Conservation (phyloP, 2,797 vertebrate species). For the Sitta carolinensis region DNA sequence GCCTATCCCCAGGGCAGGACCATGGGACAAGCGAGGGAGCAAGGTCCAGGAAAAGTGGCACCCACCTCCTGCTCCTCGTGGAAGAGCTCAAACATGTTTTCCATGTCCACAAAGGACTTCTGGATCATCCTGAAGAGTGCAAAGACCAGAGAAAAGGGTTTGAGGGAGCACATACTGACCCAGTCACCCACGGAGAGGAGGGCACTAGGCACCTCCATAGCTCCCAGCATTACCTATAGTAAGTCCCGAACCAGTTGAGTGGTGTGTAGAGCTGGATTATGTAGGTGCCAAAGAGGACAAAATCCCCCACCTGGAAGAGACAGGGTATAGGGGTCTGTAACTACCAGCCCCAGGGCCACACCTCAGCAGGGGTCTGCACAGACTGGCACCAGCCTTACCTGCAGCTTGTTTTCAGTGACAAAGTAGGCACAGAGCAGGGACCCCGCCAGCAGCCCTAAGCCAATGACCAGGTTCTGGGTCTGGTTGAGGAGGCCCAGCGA, state of each 20-base stretch:
- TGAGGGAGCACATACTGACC: fast-evolving
- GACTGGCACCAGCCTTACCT: constrained; percentile 73
- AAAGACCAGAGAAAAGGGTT: neutral
- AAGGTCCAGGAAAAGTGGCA: neutral
- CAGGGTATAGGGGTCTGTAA: neutral
- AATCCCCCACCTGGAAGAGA: constrained; percentile 89
- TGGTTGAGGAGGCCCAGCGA: constrained; percentile 93
- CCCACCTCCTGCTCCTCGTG: constrained; percentile 88
- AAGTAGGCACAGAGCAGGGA: constrained; percentile 94
- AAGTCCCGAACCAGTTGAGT: constrained; percentile 98
- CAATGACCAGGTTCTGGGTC: constrained; percentile 93
- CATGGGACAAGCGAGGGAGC: fast-evolving
- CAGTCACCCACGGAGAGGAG: fast-evolving
- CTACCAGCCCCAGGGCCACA: neutral
- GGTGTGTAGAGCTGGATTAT: constrained; percentile 96
- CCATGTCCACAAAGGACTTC: constrained; percentile 97
- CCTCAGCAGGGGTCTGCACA: neutral
- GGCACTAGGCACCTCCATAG: neutral
- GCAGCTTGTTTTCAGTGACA: constrained; percentile 87
- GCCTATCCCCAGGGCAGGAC: neutral
- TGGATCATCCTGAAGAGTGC: constrained; percentile 90
- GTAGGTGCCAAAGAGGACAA: constrained; percentile 94
- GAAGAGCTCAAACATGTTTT: constrained; percentile 96
- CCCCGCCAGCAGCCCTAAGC: constrained; percentile 86
- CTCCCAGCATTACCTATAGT: constrained; percentile 86